phyloP scores from a whole-genome alignment of 2,113 vertebrate species.

The Anguilla japonica region DNA sequence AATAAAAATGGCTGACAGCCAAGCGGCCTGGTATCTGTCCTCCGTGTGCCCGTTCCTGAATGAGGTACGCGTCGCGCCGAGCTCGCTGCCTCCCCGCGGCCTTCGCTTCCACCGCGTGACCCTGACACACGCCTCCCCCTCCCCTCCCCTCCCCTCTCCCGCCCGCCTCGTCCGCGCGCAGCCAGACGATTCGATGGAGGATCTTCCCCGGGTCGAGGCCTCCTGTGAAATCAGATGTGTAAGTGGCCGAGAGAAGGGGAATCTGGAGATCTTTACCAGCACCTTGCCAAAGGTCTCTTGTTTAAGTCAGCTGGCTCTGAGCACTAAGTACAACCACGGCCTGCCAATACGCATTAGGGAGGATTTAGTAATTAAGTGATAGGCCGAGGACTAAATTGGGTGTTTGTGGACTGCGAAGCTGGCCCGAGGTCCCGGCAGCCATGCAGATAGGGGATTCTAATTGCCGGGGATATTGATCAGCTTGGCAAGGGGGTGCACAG shows the following conservation, averaged over 20 bases:
- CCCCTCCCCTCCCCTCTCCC: neutral
- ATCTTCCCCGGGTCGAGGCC: constrained; percentile 58
- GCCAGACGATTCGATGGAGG: constrained; percentile 48
- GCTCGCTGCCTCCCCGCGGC: constrained; percentile 17
- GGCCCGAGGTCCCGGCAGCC: constrained; percentile 70
- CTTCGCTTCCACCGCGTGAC: constrained; percentile 28
- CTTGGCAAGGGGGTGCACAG: constrained; percentile 57
- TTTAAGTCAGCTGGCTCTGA: constrained; percentile 62
- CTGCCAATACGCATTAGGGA: constrained; percentile 79
- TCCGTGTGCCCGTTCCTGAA: neutral
- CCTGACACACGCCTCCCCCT: neutral
- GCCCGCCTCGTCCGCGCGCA: constrained; percentile 26
- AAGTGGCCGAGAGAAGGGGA: constrained; percentile 58
- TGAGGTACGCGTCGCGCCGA: neutral
- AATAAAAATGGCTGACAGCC: constrained; percentile 10
- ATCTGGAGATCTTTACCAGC: constrained; percentile 63
- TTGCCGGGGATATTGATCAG: constrained; percentile 80
- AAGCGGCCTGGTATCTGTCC: neutral
- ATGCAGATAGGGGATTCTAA: constrained; percentile 83
- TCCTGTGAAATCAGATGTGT: constrained; percentile 70
- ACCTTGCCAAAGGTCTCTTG: constrained; percentile 72
- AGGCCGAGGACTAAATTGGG: constrained; percentile 80
- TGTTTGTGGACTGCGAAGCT: constrained; percentile 73
- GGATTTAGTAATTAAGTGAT: constrained; percentile 84
- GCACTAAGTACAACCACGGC: constrained; percentile 56